phyloP scores from a whole-genome alignment of 2,113 vertebrate species.

The Oophaga pumilio region DNA sequence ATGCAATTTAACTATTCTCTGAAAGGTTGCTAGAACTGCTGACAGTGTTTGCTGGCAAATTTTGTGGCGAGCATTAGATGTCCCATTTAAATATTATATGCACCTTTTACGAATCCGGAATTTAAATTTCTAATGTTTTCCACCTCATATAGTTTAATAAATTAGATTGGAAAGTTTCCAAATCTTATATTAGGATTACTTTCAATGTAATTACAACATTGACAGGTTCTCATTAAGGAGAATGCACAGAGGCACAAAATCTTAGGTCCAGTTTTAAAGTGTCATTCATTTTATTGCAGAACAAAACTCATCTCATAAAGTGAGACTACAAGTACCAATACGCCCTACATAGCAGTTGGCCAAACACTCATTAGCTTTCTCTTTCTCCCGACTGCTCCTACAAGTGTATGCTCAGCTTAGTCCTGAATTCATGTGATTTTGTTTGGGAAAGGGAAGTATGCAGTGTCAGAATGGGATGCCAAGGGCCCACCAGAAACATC shows the following conservation, averaged over 20 bases:
- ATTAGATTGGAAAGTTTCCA: constrained; percentile 9
- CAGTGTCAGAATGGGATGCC: too few species aligned
- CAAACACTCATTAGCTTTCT: too few species aligned
- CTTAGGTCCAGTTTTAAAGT: neutral
- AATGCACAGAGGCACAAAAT: neutral
- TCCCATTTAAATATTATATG: neutral
- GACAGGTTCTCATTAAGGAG: neutral
- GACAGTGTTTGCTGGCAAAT: neutral
- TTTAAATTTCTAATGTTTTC: neutral
- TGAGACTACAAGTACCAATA: neutral
- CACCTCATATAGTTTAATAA: constrained; percentile 9
- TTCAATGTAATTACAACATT: neutral
- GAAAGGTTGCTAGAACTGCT: neutral
- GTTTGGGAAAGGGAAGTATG: too few species aligned
- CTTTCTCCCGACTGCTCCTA: too few species aligned
- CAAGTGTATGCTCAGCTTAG: too few species aligned
- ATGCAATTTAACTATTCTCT: neutral
- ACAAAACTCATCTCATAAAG: neutral
- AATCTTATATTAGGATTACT: neutral
- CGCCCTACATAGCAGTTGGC: too few species aligned
- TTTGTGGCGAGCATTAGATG: neutral
- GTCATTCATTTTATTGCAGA: neutral
- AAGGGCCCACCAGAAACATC: too few species aligned
- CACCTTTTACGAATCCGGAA: neutral
- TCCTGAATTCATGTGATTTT: too few species aligned